Conservation (phyloP, 2,888 invertebrate genomes). For the Sepiola atlantica region DNA sequence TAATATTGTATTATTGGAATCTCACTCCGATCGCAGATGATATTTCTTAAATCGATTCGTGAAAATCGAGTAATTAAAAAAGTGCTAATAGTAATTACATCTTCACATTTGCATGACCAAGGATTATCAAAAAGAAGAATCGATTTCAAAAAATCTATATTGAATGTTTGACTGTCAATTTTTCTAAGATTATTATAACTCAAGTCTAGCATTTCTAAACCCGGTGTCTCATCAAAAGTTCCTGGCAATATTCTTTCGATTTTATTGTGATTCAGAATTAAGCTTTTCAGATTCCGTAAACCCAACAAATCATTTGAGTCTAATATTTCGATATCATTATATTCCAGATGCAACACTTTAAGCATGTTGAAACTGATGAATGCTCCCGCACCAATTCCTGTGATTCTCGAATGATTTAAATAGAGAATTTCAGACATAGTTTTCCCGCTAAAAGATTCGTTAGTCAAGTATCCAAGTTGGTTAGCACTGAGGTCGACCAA, state of each 20-base stretch:
- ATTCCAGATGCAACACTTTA: conserved; percentile 53
- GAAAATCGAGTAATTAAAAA: background rate
- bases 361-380: conserved; percentile 56
- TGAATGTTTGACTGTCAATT: conserved; percentile 53
- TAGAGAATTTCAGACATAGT: background rate
- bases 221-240: conserved; percentile 53
- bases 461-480: background rate
- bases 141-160: background rate
- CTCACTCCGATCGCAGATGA: background rate
- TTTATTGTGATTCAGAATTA: conserved; percentile 55
- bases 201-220: conserved; percentile 52
- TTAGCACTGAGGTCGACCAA: conserved; percentile 8
- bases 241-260: conserved; percentile 52
- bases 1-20: background rate
- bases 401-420: conserved; percentile 53
- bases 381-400: conserved; percentile 48
- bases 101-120: conserved; percentile 57
- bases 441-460: background rate
- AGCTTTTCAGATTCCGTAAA: conserved; percentile 50
- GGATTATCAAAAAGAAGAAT: conserved; percentile 51
- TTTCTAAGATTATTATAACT: background rate
- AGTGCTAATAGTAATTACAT: background rate
- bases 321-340: conserved; percentile 50
- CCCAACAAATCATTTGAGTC: background rate
- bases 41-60: background rate